These are phyloP conservation scores for Desmodus rotundus DNA, from an alignment of 2,113 vertebrate genomes.

Conservation along the genomic window DNA sequence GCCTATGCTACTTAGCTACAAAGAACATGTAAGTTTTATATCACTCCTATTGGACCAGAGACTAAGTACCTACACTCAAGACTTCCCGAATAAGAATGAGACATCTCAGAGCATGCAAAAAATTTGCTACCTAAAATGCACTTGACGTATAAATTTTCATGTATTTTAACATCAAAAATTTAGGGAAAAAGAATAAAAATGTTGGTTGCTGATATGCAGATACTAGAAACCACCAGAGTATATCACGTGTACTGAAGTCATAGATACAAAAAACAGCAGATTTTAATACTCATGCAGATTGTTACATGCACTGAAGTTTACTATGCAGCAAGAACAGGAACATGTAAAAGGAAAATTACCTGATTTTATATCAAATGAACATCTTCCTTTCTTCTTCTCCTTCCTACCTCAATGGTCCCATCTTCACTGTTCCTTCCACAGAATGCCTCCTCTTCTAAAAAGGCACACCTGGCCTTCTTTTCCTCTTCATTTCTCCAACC, in stretches of 20 bases:
- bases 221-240: neutral
- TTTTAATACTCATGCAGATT: constrained; percentile 18
- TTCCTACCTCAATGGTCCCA: neutral
- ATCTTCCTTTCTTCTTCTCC: neutral
- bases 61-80: neutral
- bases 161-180: neutral
- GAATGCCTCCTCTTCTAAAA: neutral
- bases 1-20: neutral
- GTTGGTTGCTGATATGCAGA: neutral
- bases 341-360: neutral
- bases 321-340: neutral
- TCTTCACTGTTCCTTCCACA: neutral
- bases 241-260: neutral
- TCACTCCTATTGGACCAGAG: neutral
- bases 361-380: neutral
- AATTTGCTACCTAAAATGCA: neutral
- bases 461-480: neutral
- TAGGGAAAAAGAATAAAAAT: constrained; percentile 1
- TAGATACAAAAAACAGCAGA: neutral
- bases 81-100: neutral
- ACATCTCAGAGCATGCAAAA: neutral
- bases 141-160: neutral
- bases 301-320: constrained; percentile 20
- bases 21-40: neutral
- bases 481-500: neutral